These are phyloP conservation scores for Ahaetulla prasina DNA, from an alignment of 2,113 vertebrate genomes.

Conservation along the genomic window DNA sequence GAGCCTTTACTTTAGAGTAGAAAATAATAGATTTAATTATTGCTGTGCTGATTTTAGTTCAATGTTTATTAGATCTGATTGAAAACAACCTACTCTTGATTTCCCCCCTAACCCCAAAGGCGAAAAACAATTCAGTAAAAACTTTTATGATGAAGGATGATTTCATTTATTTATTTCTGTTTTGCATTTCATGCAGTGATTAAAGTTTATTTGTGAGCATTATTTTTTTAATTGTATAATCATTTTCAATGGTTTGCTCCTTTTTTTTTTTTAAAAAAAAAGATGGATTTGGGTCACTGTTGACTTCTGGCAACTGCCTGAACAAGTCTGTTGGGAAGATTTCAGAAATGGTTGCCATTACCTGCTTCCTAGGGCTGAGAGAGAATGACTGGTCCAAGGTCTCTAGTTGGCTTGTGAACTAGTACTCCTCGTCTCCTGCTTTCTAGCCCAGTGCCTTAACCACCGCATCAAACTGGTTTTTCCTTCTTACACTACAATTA, in stretches of 20 bases:
- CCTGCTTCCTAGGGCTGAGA: not conserved
- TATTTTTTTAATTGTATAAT: not conserved
- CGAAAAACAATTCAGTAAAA: not conserved
- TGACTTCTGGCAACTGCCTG: not conserved
- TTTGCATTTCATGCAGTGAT: not conserved
- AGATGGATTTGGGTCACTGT: not conserved
- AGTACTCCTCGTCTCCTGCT: not conserved
- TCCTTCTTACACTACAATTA: not conserved
- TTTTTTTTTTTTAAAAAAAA: not conserved
- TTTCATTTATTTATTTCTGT: not conserved
- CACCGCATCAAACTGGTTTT: not conserved
- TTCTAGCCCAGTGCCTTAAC: not conserved
- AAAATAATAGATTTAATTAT: not conserved
- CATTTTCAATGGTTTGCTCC: not conserved
- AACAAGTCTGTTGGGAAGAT: not conserved
- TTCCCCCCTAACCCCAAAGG: not conserved
- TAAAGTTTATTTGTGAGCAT: not conserved
- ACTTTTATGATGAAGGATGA: not conserved
- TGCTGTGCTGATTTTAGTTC: not conserved
- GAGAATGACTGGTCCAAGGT: not conserved
- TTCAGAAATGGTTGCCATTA: not conserved
- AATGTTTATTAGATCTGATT: not conserved
- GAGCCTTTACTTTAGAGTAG: not conserved
- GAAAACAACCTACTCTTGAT: not conserved
- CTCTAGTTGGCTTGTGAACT: not conserved